Conservation (phyloP, 2,888 invertebrate genomes). For the Zelleria hepariella region DNA sequence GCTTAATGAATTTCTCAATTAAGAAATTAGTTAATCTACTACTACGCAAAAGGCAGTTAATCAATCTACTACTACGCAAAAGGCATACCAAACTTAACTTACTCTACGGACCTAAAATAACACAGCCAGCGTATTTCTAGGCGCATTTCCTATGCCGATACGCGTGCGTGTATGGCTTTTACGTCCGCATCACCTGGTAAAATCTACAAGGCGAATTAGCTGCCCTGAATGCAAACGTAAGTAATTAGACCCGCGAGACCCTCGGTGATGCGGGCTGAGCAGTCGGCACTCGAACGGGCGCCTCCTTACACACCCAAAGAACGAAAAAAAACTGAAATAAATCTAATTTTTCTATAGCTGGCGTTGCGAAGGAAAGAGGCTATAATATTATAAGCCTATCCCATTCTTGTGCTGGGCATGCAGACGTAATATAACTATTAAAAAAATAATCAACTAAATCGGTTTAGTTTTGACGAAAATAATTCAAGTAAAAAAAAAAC, state of each 20-base stretch:
- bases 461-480: no score
- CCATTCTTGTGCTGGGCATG: no score
- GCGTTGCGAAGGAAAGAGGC: no score
- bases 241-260: constrained; percentile 70
- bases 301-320: neutral
- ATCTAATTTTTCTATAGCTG: no score
- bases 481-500: neutral
- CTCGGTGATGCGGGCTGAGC: constrained; percentile 36
- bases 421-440: no score
- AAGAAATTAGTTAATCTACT: no score
- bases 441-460: no score
- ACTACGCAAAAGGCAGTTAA: no score
- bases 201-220: constrained; percentile 65
- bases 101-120: constrained; percentile 13
- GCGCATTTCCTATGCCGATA: neutral
- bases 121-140: neutral
- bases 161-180: neutral
- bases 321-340: no score
- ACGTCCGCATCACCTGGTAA: constrained; percentile 43
- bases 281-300: neutral
- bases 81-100: neutral
- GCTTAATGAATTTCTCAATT: no score
- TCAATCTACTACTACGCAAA: no score
- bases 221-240: constrained; percentile 65
- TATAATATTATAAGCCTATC: no score